Base-by-base conservation (phyloP, 1,140 invertebrate species). In the Dysdera silvatica region DNA sequence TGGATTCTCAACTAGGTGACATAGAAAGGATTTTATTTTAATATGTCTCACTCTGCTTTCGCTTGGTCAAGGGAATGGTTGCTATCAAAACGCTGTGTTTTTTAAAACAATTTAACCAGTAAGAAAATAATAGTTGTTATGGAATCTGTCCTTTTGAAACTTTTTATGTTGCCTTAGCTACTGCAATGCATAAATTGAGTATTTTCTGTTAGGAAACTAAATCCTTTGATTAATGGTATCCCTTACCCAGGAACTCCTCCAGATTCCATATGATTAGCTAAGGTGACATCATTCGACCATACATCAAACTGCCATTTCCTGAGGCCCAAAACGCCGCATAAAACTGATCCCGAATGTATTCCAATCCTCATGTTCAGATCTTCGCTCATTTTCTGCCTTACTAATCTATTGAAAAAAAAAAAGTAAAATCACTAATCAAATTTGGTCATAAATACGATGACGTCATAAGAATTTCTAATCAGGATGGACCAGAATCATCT, bases 191-290 rank as follows among this genome's bases (percentile, higher is more conserved):
- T n/a, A n/a, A n/a, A n/a, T n/a, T n/a, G n/a, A n/a, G n/a, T n/a
- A n/a, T n/a, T n/a, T n/a, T n/a, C n/a, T n/a, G n/a, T n/a, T n/a
- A n/a, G n/a, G n/a, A n/a, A n/a, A n/a, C n/a, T n/a, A n/a, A n/a
- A n/a, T n/a, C n/a, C n/a, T n/a, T n/a, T n/a, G n/a, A n/a, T n/a
- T n/a, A n/a, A n/a, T n/a, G n/a, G n/a, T n/a, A n/a, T 31, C 20
- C 1, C 74, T 77, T 82, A 90, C 86, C 93, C 94, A 12, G 93
- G 90, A 68, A 92, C 84, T 8, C 94, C 94, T 10, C 91, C 91
- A 61, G 91, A 91, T 79, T 98, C 95, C 83, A 98, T 88, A 72
- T 93, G 90, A 78, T 98, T 98, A n/a, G 95, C 95, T 57, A 98
- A 78, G 7, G 91, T 95, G 69, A 98, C 95, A 77, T 98, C 95